These are phyloP conservation scores for Caenorhabditis inopinata DNA, from an alignment of 1,140 invertebrate species.

Conservation along the genomic window DNA sequence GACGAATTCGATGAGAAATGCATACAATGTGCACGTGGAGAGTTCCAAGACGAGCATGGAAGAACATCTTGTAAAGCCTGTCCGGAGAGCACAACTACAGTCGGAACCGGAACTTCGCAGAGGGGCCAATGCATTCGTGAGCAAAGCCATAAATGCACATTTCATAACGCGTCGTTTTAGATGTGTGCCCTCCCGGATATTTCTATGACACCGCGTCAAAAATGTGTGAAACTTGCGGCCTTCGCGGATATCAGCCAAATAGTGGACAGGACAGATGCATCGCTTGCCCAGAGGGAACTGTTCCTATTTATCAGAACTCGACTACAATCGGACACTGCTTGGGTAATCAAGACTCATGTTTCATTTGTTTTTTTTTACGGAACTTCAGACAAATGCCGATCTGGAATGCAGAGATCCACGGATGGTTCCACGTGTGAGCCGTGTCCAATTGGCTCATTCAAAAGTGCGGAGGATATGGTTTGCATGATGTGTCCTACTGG, in stretches of 20 bases:
- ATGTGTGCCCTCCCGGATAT: constrained; percentile 35
- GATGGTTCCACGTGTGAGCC: constrained; percentile 38
- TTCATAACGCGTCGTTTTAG: not conserved
- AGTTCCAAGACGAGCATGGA: constrained; percentile 40
- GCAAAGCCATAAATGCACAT: not conserved
- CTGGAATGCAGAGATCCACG: constrained; percentile 35
- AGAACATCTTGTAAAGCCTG: constrained; percentile 33
- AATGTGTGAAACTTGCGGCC: constrained; percentile 36
- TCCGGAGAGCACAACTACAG: constrained; percentile 35
- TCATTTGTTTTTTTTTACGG: no score
- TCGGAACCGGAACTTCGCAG: not conserved
- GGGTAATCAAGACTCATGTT: not conserved
- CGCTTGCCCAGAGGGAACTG: constrained; percentile 32
- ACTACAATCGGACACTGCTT: constrained; percentile 40
- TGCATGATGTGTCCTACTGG: constrained; percentile 41
- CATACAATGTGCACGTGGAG: constrained; percentile 8
- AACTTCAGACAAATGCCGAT: constrained; percentile 43
- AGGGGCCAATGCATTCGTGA: constrained; percentile 32
- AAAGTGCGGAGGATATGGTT: constrained; percentile 23
- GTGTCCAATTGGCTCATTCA: constrained; percentile 39
- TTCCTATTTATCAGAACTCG: constrained; percentile 30
- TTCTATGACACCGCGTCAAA: constrained; percentile 28
- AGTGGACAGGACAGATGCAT: constrained; percentile 26
- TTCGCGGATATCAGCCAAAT: constrained; percentile 40
- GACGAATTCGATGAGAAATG: constrained; percentile 31